Base-by-base conservation (phyloP, 1,140 invertebrate species). In the Mizuhopecten yessoensis region DNA sequence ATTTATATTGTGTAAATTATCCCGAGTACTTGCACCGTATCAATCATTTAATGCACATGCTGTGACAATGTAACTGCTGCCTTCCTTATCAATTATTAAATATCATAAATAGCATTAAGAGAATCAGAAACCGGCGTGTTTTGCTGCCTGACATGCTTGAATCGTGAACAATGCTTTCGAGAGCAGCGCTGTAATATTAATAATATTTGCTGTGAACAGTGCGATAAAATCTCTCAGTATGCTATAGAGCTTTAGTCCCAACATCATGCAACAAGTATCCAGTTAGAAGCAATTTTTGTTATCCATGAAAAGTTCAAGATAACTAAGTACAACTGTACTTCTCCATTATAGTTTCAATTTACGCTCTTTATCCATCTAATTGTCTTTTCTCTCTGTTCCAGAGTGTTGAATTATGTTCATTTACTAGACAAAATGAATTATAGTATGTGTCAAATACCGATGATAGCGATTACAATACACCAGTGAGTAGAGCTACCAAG, bases 81-180 rank as follows among this genome's bases (percentile, higher is more conserved):
- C 57, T 75, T 17, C 57, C 57, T 49, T 75, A 75, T 75, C 57
- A 75, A 75, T 75, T 75, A 75, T 75, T 75, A 17, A 75, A 75
- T 75, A 75, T 75, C 57, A n/a, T 75, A 75, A 75, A 75, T 29
- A 75, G 57, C 57, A 75, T n/a, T 75, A 75, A 5, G 23, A 20
- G 57, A n/a, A 29, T 75, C 57, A 29, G 57, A 11, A 9, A 29
- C n/a, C 5, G n/a, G 23, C n/a, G n/a, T 75, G n/a, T 45, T 29
- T n/a, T n/a, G n/a, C n/a, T n/a, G n/a, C n/a, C n/a, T 75, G 57
- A n/a, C 57, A 75, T 75, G 57, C n/a, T 75, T 75, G 57, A 29
- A 75, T 1, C 57, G 17, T 75, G 29, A 75, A 75, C 57, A 75
- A 75, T 29, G 23, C 15, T 29, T 75, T 49, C 45, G 20, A 2